Base-by-base conservation (phyloP, 2,888 invertebrate genomes). In the Mythimna lalbum region DNA sequence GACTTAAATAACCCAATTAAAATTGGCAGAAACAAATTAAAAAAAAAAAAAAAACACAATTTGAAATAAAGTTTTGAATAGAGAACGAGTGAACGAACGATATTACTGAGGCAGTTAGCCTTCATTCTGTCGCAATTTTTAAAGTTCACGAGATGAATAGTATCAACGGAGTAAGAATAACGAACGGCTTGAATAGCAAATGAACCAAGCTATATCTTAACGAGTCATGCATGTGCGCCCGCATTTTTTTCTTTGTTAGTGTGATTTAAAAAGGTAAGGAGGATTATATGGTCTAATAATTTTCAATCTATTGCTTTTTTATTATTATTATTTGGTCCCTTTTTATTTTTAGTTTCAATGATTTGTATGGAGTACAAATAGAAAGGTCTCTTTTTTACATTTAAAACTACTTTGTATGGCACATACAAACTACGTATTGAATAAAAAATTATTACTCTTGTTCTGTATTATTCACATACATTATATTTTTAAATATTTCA, bases 181-280 rank as follows among this genome's bases (percentile, higher is more conserved):
- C 63, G 76, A 76, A 79, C 56, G 36, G 23, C 36, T 17, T 76
- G 84, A 81, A 81, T 84, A 67, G 68, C 27, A 74, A 81, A 83
- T 71, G 69, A 78, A 65, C 62, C 67, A 21, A 56, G 57, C 73
- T 69, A 72, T 72, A 57, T 59, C 67, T 82, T 76, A 76, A 80
- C 69, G 76, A 83, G 72, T 76, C 63, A 65, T 70, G 61, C 65
- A 68, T 65, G 63, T 59, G 39, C 49, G 50, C 50, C 52, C 23
- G 68, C 60, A 65, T 80, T 80, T 62, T 68, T 64, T 36, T 39
- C 39, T 43, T 43, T 69, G 64, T 56, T 31, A 50, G 50, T 21
- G n/a, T 57, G 7, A 27, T 66, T 52, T 60, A 31, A 57, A 63
- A 72, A 47, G 53, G 52, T 36, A 50, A 17, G 7, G 17, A 50